phyloP scores from a whole-genome alignment of 2,797 vertebrate genomes.

The Cichlasoma orientale region DNA sequence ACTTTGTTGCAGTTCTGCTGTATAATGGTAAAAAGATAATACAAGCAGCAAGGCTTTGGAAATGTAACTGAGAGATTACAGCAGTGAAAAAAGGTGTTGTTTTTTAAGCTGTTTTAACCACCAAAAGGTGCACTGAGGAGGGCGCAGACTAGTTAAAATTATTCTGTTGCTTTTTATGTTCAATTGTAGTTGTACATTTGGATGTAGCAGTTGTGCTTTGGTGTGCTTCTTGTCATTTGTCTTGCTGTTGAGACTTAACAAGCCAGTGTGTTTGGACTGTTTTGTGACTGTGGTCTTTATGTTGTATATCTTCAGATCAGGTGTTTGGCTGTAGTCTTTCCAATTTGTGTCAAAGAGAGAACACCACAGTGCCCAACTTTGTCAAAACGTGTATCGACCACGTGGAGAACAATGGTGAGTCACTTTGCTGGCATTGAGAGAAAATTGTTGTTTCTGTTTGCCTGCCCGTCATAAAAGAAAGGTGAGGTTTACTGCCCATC shows the following conservation, averaged over 20 bases:
- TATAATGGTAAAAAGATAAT: background rate
- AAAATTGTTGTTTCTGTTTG: background rate
- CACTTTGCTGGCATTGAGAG: background rate
- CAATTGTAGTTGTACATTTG: background rate
- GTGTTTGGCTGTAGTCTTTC: conserved; percentile 95
- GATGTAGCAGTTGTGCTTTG: accelerated
- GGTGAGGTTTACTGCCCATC: background rate
- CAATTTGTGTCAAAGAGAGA: conserved; percentile 92
- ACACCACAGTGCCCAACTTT: conserved; percentile 89
- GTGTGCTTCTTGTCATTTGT: background rate
- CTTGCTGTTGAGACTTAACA: background rate
- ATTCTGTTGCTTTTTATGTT: background rate
- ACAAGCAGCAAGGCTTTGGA: background rate
- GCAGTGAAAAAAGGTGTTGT: background rate
- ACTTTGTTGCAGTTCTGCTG: background rate
- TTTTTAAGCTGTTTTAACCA: background rate
- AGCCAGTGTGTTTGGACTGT: background rate
- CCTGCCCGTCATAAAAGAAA: background rate
- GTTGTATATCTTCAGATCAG: conserved; percentile 84
- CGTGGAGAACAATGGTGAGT: conserved; percentile 91
- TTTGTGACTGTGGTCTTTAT: background rate
- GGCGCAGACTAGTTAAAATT: background rate
- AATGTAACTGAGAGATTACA: background rate
- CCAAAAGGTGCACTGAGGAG: background rate
- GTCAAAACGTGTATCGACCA: conserved; percentile 94